Evolutionary conservation across 2,888 invertebrate species (phyloP), one percentile per base, ranked within the genome.

Genomic region (Nemurella pictetii): DNA sequence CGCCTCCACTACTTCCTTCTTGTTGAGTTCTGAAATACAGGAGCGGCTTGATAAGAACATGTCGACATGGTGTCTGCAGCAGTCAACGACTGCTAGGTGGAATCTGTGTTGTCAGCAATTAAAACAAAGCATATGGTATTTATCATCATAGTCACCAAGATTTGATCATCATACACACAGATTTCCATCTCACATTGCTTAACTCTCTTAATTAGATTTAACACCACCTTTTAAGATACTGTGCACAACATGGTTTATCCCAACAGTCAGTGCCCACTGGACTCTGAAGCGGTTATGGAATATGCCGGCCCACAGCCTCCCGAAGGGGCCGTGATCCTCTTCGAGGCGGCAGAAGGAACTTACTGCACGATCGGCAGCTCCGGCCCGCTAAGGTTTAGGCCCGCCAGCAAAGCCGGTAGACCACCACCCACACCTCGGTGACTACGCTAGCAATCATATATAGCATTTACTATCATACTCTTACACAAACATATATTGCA

Each of bases 1-100:
- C 80, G 98, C 98, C 91, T 99, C 99, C 29, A 99, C 99, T 86
- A 99, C 98, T 92, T 99, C 99, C 92, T 99, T 99, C 92, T 99
- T 99, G 93, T 99, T 99, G 87, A 99, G 96, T 94, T 99, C 99
- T 98, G 91, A 73, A 92, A 91, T 87, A 78, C 29, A 73, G 25
- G 72, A 73, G n/a, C n/a, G n/a, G n/a, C n/a, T n/a, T n/a, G n/a
- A n/a, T n/a, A n/a, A n/a, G n/a, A n/a, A n/a, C n/a, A n/a, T n/a
- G n/a, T n/a, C n/a, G n/a, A n/a, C n/a, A n/a, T n/a, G n/a, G n/a
- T n/a, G n/a, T n/a, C n/a, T n/a, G n/a, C n/a, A n/a, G n/a, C n/a
- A n/a, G n/a, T n/a, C n/a, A n/a, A n/a, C n/a, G n/a, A n/a, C n/a
- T n/a, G n/a, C n/a, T n/a, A n/a, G n/a, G n/a, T n/a, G n/a, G 29